Evolutionary conservation across 1,140 invertebrate genomes (phyloP), one percentile per base, ranked within the genome.

Genomic region (Choristoneura fumiferana): DNA sequence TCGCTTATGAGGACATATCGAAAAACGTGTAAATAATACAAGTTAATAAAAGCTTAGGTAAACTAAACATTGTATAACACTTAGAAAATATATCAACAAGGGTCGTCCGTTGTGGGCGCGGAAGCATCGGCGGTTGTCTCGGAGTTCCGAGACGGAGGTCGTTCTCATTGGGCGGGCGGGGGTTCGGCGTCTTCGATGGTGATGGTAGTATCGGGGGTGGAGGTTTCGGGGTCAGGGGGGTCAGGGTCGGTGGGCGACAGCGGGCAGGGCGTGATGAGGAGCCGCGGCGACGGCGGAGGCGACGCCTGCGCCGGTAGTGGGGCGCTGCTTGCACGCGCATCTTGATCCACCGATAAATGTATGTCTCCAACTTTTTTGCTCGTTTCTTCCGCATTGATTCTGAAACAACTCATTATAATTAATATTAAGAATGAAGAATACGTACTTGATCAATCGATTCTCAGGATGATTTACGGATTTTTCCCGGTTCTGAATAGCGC

Each of bases 271-370:
- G 69, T 58, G 12, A 67, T 37, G 13, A 67, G 13, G 12, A 63
- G 39, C 9, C 38, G 64, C 22, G 77, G 72, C 1, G 76, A 74
- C 0, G 55, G 35, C 0, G 34, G 69, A 13, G 76, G 73, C 4
- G 78, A 70, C 2, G 57, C 54, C 34, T 64, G 60, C 8, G 64
- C 58, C n/a, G 71, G 55, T 6, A 43, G 76, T 1, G 81, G 84
- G 14, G 84, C 81, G 57, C 82, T 84, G 54, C 73, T 67, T 12
- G 82, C 74, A 2, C 78, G 71, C 58, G 69, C 54, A 22, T 79
- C 81, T 8, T 60, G 60, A n/a, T 84, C 76, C 14, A 77, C 69
- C 6, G 71, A 67, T 29, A 84, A 58, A 33, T 70, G 77, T 13
- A 69, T 65, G 45, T 71, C 74, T 22, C 71, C 65, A 4, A 37